phyloP scores from a whole-genome alignment of 1,140 invertebrate genomes.

The Meloidogyne hapla region DNA sequence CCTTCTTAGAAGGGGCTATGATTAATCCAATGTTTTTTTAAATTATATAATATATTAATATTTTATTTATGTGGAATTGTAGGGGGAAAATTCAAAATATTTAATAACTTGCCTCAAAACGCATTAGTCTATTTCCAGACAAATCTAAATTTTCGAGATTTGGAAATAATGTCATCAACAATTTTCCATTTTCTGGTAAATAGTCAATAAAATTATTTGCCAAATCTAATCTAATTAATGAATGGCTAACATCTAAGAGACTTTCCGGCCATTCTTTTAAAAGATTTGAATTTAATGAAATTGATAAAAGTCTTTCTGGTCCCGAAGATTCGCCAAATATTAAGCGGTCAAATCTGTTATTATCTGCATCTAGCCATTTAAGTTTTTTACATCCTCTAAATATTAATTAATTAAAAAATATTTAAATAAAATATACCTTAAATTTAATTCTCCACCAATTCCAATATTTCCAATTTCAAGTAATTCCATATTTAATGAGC shows the following conservation, averaged over 20 bases:
- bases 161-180: neutral
- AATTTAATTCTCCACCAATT: neutral
- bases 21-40: too few relatives aligned
- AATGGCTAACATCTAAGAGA: neutral
- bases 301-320: neutral
- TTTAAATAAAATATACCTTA: neutral
- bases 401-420: neutral
- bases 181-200: conserved; percentile 2
- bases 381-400: conserved; percentile 5
- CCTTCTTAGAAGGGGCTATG: too few relatives aligned
- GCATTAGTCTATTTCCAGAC: neutral
- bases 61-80: too few relatives aligned
- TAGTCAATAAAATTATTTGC: neutral
- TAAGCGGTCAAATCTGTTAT: neutral
- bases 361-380: neutral
- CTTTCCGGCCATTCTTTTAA: neutral
- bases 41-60: too few relatives aligned
- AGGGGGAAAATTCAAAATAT: neutral
- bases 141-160: neutral
- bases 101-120: neutral
- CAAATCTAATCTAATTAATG: neutral
- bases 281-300: neutral
- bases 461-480: conserved; percentile 5
- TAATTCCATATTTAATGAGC: neutral
- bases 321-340: neutral